A percentile compares a stretch with the other conserved stretches of the same genome.
These are phyloP conservation scores for Pempheris klunzingeri DNA, from an alignment of 2,797 vertebrate species.

Conservation along the genomic window DNA sequence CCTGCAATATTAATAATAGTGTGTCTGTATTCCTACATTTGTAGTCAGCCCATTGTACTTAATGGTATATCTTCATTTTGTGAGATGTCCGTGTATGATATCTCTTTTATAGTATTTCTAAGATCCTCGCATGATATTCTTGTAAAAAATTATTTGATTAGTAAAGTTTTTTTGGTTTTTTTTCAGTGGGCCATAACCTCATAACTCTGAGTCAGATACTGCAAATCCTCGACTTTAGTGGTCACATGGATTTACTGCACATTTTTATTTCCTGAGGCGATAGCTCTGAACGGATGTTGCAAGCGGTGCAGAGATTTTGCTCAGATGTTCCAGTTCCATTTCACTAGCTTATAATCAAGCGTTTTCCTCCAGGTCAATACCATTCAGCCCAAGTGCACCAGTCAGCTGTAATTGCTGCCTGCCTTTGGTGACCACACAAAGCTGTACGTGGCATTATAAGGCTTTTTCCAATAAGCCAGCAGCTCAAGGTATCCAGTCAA, in stretches of 20 bases:
- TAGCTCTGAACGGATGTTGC: constrained; percentile 33
- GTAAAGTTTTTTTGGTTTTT: constrained; percentile 16
- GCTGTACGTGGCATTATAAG: constrained; percentile 42
- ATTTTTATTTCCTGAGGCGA: constrained; percentile 49
- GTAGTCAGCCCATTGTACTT: not conserved
- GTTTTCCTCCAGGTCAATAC: constrained; percentile 51
- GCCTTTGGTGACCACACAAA: constrained; percentile 38
- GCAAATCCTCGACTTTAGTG: constrained; percentile 11
- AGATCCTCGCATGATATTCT: not conserved
- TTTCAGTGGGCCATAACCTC: constrained; percentile 16
- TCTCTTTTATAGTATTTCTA: not conserved
- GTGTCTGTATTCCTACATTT: not conserved
- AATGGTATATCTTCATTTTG: not conserved
- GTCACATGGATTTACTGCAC: constrained; percentile 42
- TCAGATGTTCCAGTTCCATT: constrained; percentile 62
- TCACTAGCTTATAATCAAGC: constrained; percentile 51
- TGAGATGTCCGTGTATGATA: not conserved
- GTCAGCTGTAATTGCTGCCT: constrained; percentile 45
- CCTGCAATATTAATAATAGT: not conserved
- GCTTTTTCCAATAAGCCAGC: constrained; percentile 21
- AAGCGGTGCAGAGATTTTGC: constrained; percentile 41
- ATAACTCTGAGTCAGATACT: constrained; percentile 1
- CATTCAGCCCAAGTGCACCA: constrained; percentile 40
- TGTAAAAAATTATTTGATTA: constrained; percentile 6
- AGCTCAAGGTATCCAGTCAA: not conserved